Evolutionary conservation across 1,140 invertebrate genomes (phyloP), one percentile per base, ranked within the genome.

Genomic region (Archivesica marissinica): DNA sequence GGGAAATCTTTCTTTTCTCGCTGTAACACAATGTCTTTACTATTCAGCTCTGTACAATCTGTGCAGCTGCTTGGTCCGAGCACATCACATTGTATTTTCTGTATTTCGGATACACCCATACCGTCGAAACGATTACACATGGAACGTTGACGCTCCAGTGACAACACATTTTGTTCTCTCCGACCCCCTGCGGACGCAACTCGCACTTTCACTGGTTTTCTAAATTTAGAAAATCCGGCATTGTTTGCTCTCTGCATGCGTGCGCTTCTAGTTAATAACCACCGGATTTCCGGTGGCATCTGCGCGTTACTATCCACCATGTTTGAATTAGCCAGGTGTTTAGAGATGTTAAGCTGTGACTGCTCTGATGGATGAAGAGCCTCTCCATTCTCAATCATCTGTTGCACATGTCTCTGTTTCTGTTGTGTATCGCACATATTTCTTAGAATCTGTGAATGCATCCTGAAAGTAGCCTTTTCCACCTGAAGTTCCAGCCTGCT

Each of bases 401-500:
- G 80, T 38, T 79, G 77, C n/a, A 41, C 23, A n/a, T 64, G 56
- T 35, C 61, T 64, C 0, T 50, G 41, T 38, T 50, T 74, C 30
- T 33, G 33, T 54, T 75, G 35, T 33, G 68, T 76, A 23, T 77
- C 75, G 44, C 82, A 85, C 61, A 89, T 66, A 3, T 88, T 79
- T 41, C 83, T 76, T 0, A 89, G 56, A 25, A 89, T 59, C 23
- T 78, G 52, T 20, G 86, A 66, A 54, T 88, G 86, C n/a, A 64
- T 88, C 28, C 79, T 25, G 33, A 89, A 89, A 33, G 85, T 61
- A 2, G 83, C 88, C 39, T 89, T 89, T 56, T 89, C 86, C 13
- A 86, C 52, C 28, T 89, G 88, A 2, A 85, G 41, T 64, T 89
- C 88, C 2, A 88, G 17, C 25, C 83, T 72, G 50, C 88, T 89